Evolutionary conservation across 2,797 vertebrate genomes (phyloP).

Genomic region (Ibycter americanus): DNA sequence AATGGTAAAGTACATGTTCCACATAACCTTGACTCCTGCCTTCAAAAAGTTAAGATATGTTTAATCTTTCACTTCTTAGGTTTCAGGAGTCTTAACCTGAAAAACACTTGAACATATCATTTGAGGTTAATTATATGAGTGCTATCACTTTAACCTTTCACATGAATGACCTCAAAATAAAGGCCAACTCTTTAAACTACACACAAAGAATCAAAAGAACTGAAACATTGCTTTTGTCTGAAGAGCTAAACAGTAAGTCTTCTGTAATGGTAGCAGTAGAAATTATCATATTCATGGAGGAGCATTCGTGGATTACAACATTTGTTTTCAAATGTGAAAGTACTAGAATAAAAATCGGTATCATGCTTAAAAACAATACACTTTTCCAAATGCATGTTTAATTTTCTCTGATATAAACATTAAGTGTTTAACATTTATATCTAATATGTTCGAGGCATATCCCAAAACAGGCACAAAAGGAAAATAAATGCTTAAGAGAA

Average conservation of each 20-base stretch:
- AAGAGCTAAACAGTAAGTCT: neutral
- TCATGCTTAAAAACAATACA: neutral
- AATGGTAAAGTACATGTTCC: neutral
- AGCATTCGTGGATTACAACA: fast-evolving
- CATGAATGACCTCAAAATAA: neutral
- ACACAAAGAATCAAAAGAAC: neutral
- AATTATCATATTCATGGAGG: neutral
- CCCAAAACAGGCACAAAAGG: neutral
- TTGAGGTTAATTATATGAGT: neutral
- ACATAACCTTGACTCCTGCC: neutral
- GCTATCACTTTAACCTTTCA: neutral
- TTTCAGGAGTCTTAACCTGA: neutral
- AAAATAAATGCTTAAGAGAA: neutral
- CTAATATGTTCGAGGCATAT: neutral
- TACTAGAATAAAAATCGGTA: neutral
- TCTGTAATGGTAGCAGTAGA: neutral
- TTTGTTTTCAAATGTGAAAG: neutral
- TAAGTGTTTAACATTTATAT: neutral
- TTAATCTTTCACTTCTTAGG: neutral
- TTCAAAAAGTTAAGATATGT: neutral
- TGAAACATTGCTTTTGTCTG: neutral
- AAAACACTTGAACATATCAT: neutral
- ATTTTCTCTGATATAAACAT: neutral
- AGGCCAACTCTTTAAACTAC: neutral
- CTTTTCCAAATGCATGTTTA: neutral